Base-by-base conservation (phyloP, 2,113 vertebrate species). In the Speoplatyrhinus poulsoni region DNA sequence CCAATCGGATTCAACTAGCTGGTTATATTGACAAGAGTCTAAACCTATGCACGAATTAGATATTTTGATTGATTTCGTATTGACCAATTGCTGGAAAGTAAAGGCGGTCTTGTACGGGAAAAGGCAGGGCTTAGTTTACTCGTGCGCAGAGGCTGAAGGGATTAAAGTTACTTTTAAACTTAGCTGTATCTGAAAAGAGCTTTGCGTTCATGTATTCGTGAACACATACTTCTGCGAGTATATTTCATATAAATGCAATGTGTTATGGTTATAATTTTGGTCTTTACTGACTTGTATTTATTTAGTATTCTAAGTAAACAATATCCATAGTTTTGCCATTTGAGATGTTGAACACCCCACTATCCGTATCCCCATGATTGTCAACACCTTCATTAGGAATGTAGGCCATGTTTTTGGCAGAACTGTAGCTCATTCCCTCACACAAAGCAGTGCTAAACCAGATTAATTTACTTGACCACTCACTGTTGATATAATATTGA, bases 91-190 rank as follows among this genome's bases (percentile, higher is more conserved):
- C 52, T 59, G 69, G 15, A 46, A 17, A 72, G 53, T 17, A 54
- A 53, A 85, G 92, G 91, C 86, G 88, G 91, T 83, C 83, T 82
- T 79, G 76, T 92, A 90, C 92, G 91, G 93, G 91, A 93, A 93
- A 87, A 87, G 92, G 92, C 86, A 60, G 90, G 81, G 75, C 82
- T 72, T 73, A 72, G 52, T 60, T 16, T 70, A 65, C 49, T 57
- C 65, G 73, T 75, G 64, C 58, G 69, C 69, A 82, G 85, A 82
- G 77, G 76, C 72, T 82, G 72, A 33, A 85, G 63, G 81, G 78
- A 76, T 41, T 41, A 41, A 41, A 26, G 65, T 65, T 83, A 84
- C 71, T 77, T 87, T 82, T 72, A 58, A 65, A 62, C 16, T 60
- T 32, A 67, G 61, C 17, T 76, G 77, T 73, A 76, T 85, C 6